Base-by-base conservation (phyloP, 2,888 invertebrate species). In the Agonopterix alstromeriana region DNA sequence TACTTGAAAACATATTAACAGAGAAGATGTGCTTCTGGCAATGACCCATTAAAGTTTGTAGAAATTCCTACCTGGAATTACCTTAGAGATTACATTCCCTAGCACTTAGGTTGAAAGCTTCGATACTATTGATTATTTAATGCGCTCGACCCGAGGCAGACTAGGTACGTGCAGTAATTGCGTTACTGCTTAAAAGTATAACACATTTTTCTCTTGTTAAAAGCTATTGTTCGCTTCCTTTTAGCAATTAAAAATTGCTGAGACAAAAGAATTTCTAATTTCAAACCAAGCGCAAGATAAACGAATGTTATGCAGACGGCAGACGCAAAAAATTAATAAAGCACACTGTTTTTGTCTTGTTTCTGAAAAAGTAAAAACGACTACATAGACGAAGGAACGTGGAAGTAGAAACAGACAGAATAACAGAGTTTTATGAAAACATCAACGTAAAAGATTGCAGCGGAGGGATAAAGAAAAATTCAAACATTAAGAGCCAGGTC, bases 251-350 rank as follows among this genome's bases (percentile, higher is more conserved):
- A 75, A 77, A 71, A 75, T 69, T 65, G 66, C 61, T 53, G 61
- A 72, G 70, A 82, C 82, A 82, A 82, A 82, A 76, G 82, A 82
- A 82, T 84, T 81, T 82, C 75, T 82, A 82, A 83, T 82, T 81
- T 72, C 65, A 68, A 78, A 72, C 73, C 70, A 67, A 67, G 79
- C 68, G 61, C 69, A 75, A 76, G 74, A 79, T 77, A 80, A 78
- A 79, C 78, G 80, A 82, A 78, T 73, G 77, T 74, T 71, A 70
- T 67, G 70, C 73, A 73, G 71, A 62, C 67, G 64, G 5, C 27
- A 27, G 27, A 27, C 27, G 70, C 2, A 72, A 75, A 76, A 77
- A 76, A 70, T 65, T 65, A 70, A 70, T 67, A 76, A 72, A 71
- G 71, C 64, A 58, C 52, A 71, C 67, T 67, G 73, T 70, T 73